Evolutionary conservation across 2,797 vertebrate genomes (phyloP), one percentile per base, ranked within the genome.

Genomic region (Muraenolepis orangiensis): DNA sequence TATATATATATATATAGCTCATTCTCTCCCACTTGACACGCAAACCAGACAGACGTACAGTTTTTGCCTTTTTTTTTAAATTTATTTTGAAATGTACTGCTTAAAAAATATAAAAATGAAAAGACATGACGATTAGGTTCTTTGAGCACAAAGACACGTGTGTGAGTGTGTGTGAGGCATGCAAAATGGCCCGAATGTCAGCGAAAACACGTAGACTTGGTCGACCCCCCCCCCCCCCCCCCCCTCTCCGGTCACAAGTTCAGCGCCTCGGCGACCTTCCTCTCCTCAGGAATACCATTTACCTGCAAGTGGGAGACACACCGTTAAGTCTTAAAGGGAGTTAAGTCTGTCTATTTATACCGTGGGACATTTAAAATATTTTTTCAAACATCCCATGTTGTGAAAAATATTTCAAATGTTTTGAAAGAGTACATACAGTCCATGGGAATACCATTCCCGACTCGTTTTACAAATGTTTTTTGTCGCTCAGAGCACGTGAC

Each of bases 201-300:
- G 70, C 69, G 77, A 74, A n/a, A 75, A 75, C 70, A 71, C 69
- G 67, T 78, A 76, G 46, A 69, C 42, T 74, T 78, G 29, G 11
- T 70, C 26, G 0, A 36, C 26, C 80, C n/a, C 26, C 10, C 4
- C 10, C n/a, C 51, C 8, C 6, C 20, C 11, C 26, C 57, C n/a
- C 26, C 23, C 57, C 57, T 69, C n/a, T n/a, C n/a, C n/a, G 80
- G 81, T 96, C 95, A 98, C 88, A 99, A 92, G 88, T 97, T 96
- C 82, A 97, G 91, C 4, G 96, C 97, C 90, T 98, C 97, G 0
- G 96, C 96, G 86, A 98, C 94, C 81, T 99, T 99, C 80, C 96
- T 93, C 87, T 99, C 97, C 89, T 99, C 98, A 99, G 97, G 97
- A 94, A 98, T 99, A 96, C 97, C 98, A 98, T 99, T 99, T 97